A percentile compares a stretch with the other conserved stretches of the same genome.
phyloP scores from a whole-genome alignment of 1,140 invertebrate species.

The Drosophila ficusphila region DNA sequence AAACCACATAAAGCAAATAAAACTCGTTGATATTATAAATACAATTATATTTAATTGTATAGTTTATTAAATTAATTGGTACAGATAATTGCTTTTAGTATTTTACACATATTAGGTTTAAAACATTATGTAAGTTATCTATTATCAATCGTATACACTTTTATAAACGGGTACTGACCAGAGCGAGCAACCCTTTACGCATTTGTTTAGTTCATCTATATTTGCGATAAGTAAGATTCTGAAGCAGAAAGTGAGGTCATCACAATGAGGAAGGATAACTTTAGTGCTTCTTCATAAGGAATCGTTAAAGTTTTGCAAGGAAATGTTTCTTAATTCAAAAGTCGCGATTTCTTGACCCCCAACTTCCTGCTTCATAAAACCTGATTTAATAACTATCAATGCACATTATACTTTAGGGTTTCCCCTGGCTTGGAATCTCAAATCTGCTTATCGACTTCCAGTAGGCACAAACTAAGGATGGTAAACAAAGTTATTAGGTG shows the following conservation, averaged over 20 bases:
- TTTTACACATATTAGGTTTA: constrained; percentile 41
- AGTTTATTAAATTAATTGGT: constrained; percentile 39
- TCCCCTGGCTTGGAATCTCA: neutral
- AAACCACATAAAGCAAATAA: neutral
- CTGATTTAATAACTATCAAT: constrained; percentile 22
- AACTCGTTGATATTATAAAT: neutral
- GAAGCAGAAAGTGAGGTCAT: constrained; percentile 29
- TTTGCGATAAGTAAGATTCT: constrained; percentile 13
- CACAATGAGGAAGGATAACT: constrained; percentile 4
- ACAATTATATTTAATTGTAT: constrained; percentile 1
- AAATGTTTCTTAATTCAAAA: neutral
- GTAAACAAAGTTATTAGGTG: constrained; percentile 26
- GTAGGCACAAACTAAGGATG: constrained; percentile 21
- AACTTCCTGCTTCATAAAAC: constrained; percentile 8
- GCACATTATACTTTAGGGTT: constrained; percentile 18
- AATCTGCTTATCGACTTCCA: neutral
- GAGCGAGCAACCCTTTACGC: constrained; percentile 10
- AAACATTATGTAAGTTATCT: constrained; percentile 33
- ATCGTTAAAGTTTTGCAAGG: neutral
- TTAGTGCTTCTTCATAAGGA: neutral
- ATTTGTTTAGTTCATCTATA: constrained; percentile 24
- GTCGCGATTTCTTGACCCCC: neutral
- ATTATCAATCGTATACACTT: constrained; percentile 35
- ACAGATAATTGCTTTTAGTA: constrained; percentile 45
- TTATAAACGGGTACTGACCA: constrained; percentile 12